A percentile compares a stretch with the other conserved stretches of the same genome.
Evolutionary conservation across 2,113 vertebrate species (phyloP).

Genomic region (Chaenogobius annularis): DNA sequence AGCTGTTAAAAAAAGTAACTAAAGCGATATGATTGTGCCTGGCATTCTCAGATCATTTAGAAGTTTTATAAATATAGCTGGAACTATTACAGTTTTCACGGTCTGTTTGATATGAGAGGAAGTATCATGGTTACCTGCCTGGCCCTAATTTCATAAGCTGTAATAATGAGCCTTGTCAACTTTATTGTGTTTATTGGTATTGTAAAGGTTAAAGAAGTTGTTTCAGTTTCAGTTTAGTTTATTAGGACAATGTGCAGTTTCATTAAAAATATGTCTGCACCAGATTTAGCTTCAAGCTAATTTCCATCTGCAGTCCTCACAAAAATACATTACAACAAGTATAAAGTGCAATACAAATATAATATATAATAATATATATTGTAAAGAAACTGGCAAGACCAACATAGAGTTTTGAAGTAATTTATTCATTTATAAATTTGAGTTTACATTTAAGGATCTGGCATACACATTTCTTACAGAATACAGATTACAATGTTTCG

Average conservation of each 20-base stretch:
- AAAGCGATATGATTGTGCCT: neutral
- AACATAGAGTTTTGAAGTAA: neutral
- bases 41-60: neutral
- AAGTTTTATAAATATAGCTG: neutral
- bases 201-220: neutral
- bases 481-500: too few species aligned
- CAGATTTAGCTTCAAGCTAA: too few species aligned
- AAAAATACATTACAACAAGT: too few species aligned
- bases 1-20: neutral
- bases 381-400: neutral
- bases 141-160: neutral
- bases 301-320: too few species aligned
- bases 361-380: too few species aligned
- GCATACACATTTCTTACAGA: too few species aligned
- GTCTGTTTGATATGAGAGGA: neutral
- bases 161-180: neutral
- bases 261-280: too few species aligned
- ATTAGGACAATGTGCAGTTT: too few species aligned
- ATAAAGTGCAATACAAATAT: too few species aligned
- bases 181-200: neutral
- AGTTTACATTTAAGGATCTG: too few species aligned
- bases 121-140: neutral
- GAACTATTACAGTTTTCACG: neutral
- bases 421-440: neutral
- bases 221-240: too few species aligned